phyloP scores from a whole-genome alignment of 2,113 vertebrate genomes.

The Brachypodius melanocephalos region DNA sequence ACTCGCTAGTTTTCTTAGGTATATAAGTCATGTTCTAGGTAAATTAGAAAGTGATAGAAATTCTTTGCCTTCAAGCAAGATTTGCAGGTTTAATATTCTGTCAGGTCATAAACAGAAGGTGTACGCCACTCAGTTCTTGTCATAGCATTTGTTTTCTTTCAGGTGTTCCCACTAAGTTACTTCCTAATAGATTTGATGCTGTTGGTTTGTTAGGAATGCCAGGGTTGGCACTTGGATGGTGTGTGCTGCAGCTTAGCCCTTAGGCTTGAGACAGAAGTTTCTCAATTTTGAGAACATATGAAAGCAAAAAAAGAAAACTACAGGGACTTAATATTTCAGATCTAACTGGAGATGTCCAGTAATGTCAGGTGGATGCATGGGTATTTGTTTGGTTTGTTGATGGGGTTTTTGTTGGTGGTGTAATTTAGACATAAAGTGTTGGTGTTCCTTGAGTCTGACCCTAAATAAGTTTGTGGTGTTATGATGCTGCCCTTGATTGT shows the following conservation, averaged over 20 bases:
- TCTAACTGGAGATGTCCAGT: not conserved
- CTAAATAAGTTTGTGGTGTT: not conserved
- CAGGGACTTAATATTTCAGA: not conserved
- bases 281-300: not conserved
- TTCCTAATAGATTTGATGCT: not conserved
- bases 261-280: not conserved
- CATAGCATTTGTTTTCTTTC: not conserved
- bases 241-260: not conserved
- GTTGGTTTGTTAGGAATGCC: not conserved
- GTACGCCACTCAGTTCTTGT: not conserved
- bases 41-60: not conserved
- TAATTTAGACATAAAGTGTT: not conserved
- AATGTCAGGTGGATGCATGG: not conserved
- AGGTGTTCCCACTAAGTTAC: not conserved
- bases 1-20: not conserved
- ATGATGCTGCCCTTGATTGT: not conserved
- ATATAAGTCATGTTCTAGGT: not conserved
- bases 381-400: not conserved
- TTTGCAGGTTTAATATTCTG: not conserved
- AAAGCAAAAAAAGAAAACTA: not conserved
- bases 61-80: not conserved
- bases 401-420: not conserved
- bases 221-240: not conserved
- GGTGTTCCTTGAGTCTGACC: not conserved
- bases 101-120: not conserved